Percentiles rank a stretch among this genome's conserved stretches.
phyloP scores from a whole-genome alignment of 1,140 invertebrate genomes.

The Triops longicaudatus region DNA sequence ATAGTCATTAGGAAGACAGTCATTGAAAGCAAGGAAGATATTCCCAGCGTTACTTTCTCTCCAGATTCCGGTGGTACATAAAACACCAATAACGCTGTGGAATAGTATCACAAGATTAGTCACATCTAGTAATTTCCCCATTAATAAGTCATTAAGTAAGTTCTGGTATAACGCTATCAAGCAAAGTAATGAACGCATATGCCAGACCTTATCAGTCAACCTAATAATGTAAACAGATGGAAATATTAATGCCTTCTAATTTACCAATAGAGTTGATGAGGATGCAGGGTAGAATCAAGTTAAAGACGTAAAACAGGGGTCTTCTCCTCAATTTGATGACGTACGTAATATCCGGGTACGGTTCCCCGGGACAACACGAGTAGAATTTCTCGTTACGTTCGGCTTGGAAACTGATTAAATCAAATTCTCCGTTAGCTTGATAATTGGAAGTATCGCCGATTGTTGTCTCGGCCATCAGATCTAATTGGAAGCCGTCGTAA shows the following conservation, averaged over 20 bases:
- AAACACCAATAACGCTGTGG: constrained; percentile 74
- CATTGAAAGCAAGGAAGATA: constrained; percentile 82
- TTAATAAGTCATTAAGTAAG: not conserved
- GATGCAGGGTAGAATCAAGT: constrained; percentile 79
- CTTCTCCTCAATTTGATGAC: constrained; percentile 60
- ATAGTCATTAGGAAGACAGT: constrained; percentile 91
- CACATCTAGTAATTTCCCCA: not conserved
- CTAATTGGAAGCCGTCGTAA: constrained; percentile 83
- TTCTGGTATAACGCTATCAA: no score
- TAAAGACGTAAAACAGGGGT: constrained; percentile 86
- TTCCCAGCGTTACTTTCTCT: constrained; percentile 78
- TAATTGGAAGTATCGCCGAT: constrained; percentile 67
- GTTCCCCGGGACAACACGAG: constrained; percentile 54
- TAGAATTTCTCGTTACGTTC: constrained; percentile 60
- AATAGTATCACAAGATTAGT: constrained; percentile 32
- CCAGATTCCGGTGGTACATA: constrained; percentile 87
- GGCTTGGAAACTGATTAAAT: constrained; percentile 62
- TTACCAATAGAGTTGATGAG: constrained; percentile 76
- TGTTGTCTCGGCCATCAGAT: constrained; percentile 59
- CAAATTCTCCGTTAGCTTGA: constrained; percentile 69
- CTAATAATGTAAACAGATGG: no score
- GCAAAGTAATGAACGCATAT: no score
- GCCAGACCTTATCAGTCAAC: no score
- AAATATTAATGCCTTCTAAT: no score
- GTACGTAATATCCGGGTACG: constrained; percentile 43